phyloP scores from a whole-genome alignment of 2,797 vertebrate genomes.

The Diceros bicornis region DNA sequence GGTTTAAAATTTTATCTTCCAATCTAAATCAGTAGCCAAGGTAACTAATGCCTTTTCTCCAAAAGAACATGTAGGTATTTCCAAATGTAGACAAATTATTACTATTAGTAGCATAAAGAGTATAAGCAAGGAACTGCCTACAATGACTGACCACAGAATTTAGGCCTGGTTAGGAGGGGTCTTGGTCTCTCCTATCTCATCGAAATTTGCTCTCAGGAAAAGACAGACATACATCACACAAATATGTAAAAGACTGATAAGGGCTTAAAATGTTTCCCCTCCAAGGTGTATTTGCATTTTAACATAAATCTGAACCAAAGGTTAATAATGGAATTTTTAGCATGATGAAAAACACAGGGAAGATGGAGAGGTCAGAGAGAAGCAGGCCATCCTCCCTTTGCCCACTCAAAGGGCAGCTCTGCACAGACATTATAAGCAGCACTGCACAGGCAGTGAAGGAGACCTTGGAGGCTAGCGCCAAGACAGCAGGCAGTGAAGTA shows the following conservation, averaged over 20 bases:
- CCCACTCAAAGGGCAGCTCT: background rate
- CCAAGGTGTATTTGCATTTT: too few relatives aligned
- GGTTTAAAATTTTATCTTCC: background rate
- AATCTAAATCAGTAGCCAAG: background rate
- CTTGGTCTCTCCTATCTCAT: background rate
- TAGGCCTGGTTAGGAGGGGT: rapidly evolving
- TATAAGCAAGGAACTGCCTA: rapidly evolving
- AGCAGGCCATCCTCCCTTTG: too few relatives aligned
- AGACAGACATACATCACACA: background rate
- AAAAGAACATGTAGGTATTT: background rate
- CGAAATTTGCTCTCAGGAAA: background rate
- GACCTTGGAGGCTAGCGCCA: too few relatives aligned
- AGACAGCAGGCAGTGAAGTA: too few relatives aligned
- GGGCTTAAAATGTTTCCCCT: background rate
- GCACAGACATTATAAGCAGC: background rate
- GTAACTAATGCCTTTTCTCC: background rate
- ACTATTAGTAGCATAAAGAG: background rate
- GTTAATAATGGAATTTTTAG: rapidly evolving
- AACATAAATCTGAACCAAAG: background rate
- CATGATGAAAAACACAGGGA: background rate
- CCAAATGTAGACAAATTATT: background rate
- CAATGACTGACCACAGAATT: rapidly evolving
- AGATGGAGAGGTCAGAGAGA: rapidly evolving
- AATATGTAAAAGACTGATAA: background rate
- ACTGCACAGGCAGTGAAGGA: too few relatives aligned